Conservation (phyloP, 1,140 invertebrate species). For the Onthophagus taurus region DNA sequence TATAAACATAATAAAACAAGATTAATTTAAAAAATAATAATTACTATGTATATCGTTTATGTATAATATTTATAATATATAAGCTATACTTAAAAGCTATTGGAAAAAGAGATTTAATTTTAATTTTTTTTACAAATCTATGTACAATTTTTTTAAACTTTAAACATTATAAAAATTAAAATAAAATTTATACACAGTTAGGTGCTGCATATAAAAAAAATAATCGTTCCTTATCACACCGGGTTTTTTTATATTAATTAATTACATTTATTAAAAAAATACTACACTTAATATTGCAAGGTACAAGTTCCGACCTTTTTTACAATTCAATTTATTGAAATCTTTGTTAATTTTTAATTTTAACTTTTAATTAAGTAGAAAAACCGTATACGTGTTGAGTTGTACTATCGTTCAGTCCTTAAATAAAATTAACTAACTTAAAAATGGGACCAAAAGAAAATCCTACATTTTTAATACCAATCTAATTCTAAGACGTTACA, state of each 20-base stretch:
- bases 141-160: slow-evolving; percentile 26
- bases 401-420: slow-evolving; percentile 34
- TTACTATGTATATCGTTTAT: slow-evolving; percentile 11
- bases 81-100: slow-evolving; percentile 37
- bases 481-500: slow-evolving; percentile 7
- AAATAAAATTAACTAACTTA: slow-evolving; percentile 9
- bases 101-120: too few relatives aligned
- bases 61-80: slow-evolving; percentile 27
- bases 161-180: slow-evolving; percentile 7
- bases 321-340: slow-evolving; percentile 15
- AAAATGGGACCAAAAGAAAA: too few relatives aligned
- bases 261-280: slow-evolving; percentile 2
- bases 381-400: slow-evolving; percentile 37
- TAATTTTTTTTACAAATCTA: slow-evolving; percentile 36
- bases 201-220: slow-evolving; percentile 6
- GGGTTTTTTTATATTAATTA: slow-evolving; percentile 13
- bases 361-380: slow-evolving; percentile 1
- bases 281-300: slow-evolving; percentile 22
- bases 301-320: slow-evolving; percentile 25
- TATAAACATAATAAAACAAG: slow-evolving; percentile 17
- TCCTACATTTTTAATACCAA: too few relatives aligned
- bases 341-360: slow-evolving; percentile 13
- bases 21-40: slow-evolving; percentile 19
- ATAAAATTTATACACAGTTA: not conserved
- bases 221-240: slow-evolving; percentile 29